Evolutionary conservation across 1,140 invertebrate species (phyloP).

Genomic region (Sycophaga agraensis): DNA sequence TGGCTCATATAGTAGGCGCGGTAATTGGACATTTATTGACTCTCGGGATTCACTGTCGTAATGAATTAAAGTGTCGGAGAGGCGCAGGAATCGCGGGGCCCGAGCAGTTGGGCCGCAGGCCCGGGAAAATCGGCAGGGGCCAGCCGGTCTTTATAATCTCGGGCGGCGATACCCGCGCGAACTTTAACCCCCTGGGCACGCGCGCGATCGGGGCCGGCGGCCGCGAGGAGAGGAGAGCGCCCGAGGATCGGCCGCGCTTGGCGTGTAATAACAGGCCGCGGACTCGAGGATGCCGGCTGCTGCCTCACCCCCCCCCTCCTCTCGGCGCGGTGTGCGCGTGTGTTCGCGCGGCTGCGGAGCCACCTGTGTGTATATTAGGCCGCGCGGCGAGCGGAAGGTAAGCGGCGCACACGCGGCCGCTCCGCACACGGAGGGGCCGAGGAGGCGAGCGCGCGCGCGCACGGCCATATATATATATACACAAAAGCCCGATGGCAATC

Average conservation of each 20-base stretch:
- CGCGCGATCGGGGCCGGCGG: background rate
- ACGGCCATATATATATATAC: background rate
- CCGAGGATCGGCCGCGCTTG: background rate
- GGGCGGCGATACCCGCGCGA: background rate
- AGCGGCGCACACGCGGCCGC: too few relatives aligned
- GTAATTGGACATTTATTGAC: constrained; percentile 25
- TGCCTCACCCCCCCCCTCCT: too few relatives aligned
- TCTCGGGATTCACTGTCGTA: background rate
- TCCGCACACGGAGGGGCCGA: too few relatives aligned
- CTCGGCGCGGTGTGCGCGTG: too few relatives aligned
- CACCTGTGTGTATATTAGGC: too few relatives aligned
- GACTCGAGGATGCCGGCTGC: too few relatives aligned
- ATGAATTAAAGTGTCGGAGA: background rate
- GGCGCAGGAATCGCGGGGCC: too few relatives aligned
- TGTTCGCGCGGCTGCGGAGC: too few relatives aligned
- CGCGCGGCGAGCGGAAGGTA: too few relatives aligned
- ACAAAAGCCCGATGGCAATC: constrained; percentile 26
- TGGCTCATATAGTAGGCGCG: background rate
- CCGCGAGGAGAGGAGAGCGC: background rate
- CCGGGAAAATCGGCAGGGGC: too few relatives aligned
- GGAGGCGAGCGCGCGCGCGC: background rate
- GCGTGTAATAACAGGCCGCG: constrained; percentile 12
- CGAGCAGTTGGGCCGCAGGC: too few relatives aligned
- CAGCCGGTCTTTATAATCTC: too few relatives aligned
- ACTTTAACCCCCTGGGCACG: background rate